Conservation (phyloP, 1,140 invertebrate species). For the Caenorhabditis tropicalis region DNA sequence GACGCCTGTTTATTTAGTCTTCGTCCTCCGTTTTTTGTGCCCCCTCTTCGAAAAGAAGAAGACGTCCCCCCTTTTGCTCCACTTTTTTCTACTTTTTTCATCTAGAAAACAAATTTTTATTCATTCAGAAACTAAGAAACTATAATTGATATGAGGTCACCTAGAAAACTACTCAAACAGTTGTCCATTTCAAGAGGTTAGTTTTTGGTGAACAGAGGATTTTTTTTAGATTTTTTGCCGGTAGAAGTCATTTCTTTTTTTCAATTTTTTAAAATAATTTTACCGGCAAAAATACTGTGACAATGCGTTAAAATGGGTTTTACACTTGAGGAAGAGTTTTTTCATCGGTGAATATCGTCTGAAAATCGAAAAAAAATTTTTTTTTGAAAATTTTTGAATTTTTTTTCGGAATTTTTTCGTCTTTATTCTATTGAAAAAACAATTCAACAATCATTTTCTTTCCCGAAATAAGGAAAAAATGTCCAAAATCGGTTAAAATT, state of each 20-base stretch:
- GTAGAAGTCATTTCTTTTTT: not conserved
- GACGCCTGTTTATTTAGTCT: slow-evolving; percentile 31
- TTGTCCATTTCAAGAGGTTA: slow-evolving; percentile 47
- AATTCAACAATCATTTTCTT: too few species aligned
- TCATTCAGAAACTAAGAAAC: not conserved
- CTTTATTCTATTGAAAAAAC: too few species aligned
- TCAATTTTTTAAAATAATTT: not conserved
- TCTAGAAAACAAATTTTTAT: not conserved
- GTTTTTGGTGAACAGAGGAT: not conserved
- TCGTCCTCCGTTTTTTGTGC: not conserved
- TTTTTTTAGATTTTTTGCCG: not conserved
- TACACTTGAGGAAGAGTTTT: too few species aligned
- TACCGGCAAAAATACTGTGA: too few species aligned
- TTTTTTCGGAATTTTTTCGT: not conserved
- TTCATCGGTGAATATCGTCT: too few species aligned
- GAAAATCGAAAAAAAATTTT: too few species aligned
- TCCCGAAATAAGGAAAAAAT: too few species aligned
- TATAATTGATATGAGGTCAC: slow-evolving; percentile 36
- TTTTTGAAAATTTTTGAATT: not conserved
- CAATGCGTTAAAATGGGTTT: too few species aligned
- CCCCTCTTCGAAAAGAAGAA: not conserved
- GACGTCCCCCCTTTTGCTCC: not conserved
- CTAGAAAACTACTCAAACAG: slow-evolving; percentile 49
- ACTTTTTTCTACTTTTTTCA: not conserved
- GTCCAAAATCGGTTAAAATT: too few species aligned